Base-by-base conservation (phyloP, 2,888 invertebrate genomes). In the Conus canariensis region DNA sequence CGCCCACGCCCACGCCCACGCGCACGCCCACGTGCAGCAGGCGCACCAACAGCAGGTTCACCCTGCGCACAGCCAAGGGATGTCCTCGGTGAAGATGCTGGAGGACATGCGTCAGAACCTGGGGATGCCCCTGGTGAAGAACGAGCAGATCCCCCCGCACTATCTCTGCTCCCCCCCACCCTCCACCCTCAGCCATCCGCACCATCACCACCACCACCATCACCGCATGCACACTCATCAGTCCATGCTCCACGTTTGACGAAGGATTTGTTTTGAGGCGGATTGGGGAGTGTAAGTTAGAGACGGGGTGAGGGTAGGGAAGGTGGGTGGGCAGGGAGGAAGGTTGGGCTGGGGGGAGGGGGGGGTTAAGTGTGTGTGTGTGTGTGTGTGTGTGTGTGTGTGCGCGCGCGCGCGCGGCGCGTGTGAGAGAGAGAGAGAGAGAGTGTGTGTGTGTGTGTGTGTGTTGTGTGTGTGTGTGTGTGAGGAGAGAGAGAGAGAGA, bases 31-130 rank as follows among this genome's bases (percentile, higher is more conserved):
- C 60, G 56, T 77, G 67, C 90, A 74, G 60, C 22, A 9, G 74
- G 22, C 85, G 22, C 85, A 77, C 16, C 85, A 12, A 3, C 77
- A n/a, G 25, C 77, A 88, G 56, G 86, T 45, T 45, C 45, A 45
- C 45, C 45, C 45, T 45, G 45, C 45, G 45, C 45, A 45, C 45
- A 45, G 45, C 45, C 45, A 45, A 4, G 45, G 45, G 45, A 58
- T 91, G 64, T 85, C 91, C 25, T 87, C 90, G 60, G 89, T 90
- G 59, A 92, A 92, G 87, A 90, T 91, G 91, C 80, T 92, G 74
- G 91, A 92, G 60, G 90, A 90, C 86, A 91, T 91, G 91, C 85
- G 90, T 0, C 90, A 90, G 64, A 90, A 77, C 70, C 85, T 91
- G 16, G 80, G 85, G 70, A 70, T 91, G 91, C 90, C 92, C 6